Conservation (phyloP, 2,888 invertebrate species). For the Megastigmus dorsalis region DNA sequence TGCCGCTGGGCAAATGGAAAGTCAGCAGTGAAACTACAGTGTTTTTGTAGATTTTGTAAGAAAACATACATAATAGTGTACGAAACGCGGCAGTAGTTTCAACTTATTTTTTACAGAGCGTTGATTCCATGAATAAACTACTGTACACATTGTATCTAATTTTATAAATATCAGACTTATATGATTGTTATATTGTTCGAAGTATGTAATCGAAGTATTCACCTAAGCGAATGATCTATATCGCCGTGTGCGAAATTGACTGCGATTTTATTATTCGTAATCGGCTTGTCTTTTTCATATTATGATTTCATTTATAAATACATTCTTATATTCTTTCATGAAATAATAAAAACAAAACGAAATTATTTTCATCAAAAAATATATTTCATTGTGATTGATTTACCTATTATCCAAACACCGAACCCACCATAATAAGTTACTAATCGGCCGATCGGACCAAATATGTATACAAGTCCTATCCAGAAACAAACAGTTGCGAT, state of each 20-base stretch:
- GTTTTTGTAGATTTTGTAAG: conserved; percentile 21
- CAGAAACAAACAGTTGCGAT: conserved; percentile 19
- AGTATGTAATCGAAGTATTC: conserved; percentile 38
- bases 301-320: conserved; percentile 39
- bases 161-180: conserved; percentile 48
- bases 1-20: not conserved
- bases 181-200: conserved; percentile 48
- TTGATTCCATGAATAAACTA: conserved; percentile 17
- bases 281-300: not conserved
- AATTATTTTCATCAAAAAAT: conserved; percentile 39
- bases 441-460: too few relatives aligned
- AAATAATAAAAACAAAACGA: conserved; percentile 48
- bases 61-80: conserved; percentile 18
- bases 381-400: conserved; percentile 4
- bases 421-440: too few relatives aligned
- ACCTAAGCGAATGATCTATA: conserved; percentile 17
- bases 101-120: conserved; percentile 13
- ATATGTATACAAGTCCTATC: not conserved
- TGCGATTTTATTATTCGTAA: conserved; percentile 38
- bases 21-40: conserved; percentile 1
- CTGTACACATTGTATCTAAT: conserved; percentile 39
- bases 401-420: too few relatives aligned
- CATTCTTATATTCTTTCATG: conserved; percentile 37
- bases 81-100: conserved; percentile 8
- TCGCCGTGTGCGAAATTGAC: not conserved